Percentiles rank a stretch among this genome's conserved stretches.
Evolutionary conservation across 2,113 vertebrate genomes (phyloP).

Genomic region (Haemorhous mexicanus): DNA sequence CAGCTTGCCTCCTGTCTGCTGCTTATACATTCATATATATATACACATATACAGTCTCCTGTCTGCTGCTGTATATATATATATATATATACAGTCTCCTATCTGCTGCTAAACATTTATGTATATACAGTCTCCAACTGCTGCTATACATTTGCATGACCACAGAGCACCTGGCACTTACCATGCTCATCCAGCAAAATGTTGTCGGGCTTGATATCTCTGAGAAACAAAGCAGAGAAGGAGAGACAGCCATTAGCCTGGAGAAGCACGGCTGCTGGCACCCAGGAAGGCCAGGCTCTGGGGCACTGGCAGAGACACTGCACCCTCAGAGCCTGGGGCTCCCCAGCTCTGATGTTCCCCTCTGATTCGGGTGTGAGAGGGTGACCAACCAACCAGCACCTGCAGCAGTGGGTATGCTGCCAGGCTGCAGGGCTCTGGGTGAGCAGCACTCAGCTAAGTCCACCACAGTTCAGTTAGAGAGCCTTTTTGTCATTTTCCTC

Average conservation of each 20-base stretch:
- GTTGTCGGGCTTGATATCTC: slow-evolving; percentile 98
- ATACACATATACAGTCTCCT: no score
- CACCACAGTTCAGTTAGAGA: fast-evolving
- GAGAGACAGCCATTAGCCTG: background rate
- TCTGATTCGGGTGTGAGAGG: background rate
- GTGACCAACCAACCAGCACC: fast-evolving
- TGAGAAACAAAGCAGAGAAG: slow-evolving; percentile 60
- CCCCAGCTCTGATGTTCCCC: background rate
- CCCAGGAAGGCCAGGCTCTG: background rate
- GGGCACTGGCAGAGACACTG: background rate
- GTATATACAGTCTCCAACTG: background rate
- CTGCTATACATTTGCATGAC: fast-evolving
- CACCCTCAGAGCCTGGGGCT: background rate
- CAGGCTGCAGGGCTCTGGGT: background rate
- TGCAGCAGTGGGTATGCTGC: fast-evolving
- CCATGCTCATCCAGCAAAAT: slow-evolving; percentile 96
- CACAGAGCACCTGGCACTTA: slow-evolving; percentile 66
- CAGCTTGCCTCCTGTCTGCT: background rate
- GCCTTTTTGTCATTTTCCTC: background rate
- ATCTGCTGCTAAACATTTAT: no score
- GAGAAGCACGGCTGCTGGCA: background rate
- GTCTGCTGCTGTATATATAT: no score
- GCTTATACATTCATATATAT: no score
- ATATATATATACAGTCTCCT: background rate
- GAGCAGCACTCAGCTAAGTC: background rate